A percentile compares a stretch with the other conserved stretches of the same genome.
Conservation (phyloP, 2,797 vertebrate genomes). For the Basileuterus tristriatus region DNA sequence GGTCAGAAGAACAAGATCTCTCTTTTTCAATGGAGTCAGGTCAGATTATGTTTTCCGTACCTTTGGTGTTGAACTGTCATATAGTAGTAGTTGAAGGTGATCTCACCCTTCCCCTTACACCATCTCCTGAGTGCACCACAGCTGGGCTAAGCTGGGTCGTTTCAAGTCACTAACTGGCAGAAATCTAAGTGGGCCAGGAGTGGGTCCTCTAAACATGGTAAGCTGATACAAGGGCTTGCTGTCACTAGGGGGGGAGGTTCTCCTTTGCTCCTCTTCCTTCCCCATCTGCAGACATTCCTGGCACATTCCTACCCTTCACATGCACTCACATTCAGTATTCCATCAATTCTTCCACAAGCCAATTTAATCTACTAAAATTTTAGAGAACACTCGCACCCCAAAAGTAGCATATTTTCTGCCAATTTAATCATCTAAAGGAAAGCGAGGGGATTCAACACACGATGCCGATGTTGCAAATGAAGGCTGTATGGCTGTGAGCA, state of each 20-base stretch:
- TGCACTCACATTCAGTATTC: neutral
- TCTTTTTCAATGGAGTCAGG: neutral
- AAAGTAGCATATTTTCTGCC: neutral
- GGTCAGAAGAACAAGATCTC: neutral
- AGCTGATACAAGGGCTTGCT: neutral
- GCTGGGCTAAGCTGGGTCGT: neutral
- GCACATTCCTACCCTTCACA: neutral
- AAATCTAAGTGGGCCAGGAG: neutral
- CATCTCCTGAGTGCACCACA: neutral
- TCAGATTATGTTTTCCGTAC: neutral
- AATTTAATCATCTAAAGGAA: neutral
- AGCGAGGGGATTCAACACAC: neutral
- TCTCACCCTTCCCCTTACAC: neutral
- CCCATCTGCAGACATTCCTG: neutral
- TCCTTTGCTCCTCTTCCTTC: neutral
- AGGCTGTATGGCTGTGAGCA: neutral
- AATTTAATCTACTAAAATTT: neutral
- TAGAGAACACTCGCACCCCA: accelerated
- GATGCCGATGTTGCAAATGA: neutral
- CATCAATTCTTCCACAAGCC: neutral
- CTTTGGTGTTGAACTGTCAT: neutral
- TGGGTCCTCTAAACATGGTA: neutral
- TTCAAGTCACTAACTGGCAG: neutral
- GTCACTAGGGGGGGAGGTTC: neutral
- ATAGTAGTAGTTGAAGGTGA: neutral